These are phyloP conservation scores for Tribolium freemani DNA, from an alignment of 2,888 invertebrate genomes.

Conservation along the genomic window DNA sequence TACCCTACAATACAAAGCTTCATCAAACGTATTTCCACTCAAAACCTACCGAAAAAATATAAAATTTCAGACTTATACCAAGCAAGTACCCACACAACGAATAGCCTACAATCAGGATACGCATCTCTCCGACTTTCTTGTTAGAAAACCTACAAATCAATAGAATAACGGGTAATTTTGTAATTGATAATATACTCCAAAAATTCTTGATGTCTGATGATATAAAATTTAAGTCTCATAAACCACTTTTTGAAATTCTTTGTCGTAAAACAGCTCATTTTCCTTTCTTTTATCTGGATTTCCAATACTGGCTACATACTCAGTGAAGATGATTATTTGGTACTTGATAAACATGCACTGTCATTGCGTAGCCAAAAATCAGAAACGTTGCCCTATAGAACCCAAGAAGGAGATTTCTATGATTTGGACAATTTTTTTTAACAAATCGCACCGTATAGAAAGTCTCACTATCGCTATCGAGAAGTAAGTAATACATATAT, in stretches of 20 bases:
- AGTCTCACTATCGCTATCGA: too few species aligned
- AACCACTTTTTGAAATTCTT: not conserved
- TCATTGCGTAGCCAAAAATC: not conserved
- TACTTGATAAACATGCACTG: not conserved
- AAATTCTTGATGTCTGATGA: not conserved
- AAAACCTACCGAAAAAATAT: not conserved
- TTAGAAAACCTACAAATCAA: not conserved
- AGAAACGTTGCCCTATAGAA: not conserved
- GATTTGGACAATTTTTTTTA: too few species aligned
- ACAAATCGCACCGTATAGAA: too few species aligned
- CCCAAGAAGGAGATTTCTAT: too few species aligned
- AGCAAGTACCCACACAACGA: not conserved
- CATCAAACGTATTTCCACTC: too few species aligned
- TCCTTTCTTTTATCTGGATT: not conserved
- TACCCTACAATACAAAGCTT: not conserved
- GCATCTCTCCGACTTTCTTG: not conserved
- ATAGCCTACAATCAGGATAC: not conserved
- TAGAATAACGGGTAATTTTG: not conserved
- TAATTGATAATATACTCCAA: not conserved
- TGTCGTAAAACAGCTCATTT: not conserved
- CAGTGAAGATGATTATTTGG: not conserved
- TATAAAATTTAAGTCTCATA: not conserved
- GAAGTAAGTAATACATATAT: too few species aligned
- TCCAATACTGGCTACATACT: not conserved
- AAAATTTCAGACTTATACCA: not conserved